Conservation (phyloP, 1,140 invertebrate genomes). For the Drusus annulatus region DNA sequence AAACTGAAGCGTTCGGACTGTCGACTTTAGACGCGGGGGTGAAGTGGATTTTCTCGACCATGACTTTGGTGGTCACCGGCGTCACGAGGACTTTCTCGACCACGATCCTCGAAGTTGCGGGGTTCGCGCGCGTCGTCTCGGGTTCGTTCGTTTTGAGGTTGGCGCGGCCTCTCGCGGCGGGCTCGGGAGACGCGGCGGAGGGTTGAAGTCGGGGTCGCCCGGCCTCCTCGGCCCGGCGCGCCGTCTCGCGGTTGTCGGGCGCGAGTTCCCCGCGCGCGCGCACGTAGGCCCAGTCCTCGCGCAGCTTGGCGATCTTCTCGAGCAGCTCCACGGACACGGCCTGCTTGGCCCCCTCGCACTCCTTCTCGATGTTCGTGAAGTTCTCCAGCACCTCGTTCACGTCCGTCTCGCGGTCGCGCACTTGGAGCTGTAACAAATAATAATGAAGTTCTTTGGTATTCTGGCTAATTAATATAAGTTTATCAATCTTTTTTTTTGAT, state of each 20-base stretch:
- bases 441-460: constrained; percentile 17
- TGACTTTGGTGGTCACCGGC: constrained; percentile 20
- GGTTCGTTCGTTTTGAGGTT: not conserved
- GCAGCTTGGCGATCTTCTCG: constrained; percentile 75
- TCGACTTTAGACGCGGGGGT: not conserved
- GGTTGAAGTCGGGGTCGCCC: no score
- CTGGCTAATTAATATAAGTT: no score
- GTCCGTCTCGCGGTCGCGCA: constrained; percentile 75
- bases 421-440: constrained; percentile 62
- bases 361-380: constrained; percentile 76
- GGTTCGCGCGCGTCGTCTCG: no score
- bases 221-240: constrained; percentile 8
- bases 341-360: constrained; percentile 73
- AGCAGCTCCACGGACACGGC: constrained; percentile 74
- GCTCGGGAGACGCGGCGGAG: no score
- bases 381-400: constrained; percentile 79
- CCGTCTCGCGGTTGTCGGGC: constrained; percentile 41
- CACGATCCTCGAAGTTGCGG: not conserved
- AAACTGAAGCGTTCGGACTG: not conserved
- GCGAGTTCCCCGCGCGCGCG: constrained; percentile 42
- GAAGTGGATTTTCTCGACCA: constrained; percentile 6
- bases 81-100: constrained; percentile 8
- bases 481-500: no score
- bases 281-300: constrained; percentile 73
- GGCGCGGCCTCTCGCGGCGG: not conserved